Base-by-base conservation (phyloP, 2,113 vertebrate species). In the Leptobrachium ailaonicum region DNA sequence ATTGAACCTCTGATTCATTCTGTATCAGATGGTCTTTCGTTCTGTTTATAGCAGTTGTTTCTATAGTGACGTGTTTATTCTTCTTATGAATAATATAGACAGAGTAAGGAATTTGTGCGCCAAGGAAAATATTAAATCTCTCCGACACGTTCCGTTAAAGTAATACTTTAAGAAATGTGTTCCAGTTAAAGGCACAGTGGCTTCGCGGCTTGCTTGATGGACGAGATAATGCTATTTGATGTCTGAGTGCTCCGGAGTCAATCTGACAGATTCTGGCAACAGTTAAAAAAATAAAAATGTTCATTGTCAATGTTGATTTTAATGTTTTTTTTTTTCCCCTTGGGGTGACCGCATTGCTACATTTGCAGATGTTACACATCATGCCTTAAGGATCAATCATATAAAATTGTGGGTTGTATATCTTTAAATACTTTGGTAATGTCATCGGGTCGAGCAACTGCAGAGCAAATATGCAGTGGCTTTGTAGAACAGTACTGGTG, bases 1-100 rank as follows among this genome's bases (percentile, higher is more conserved):
- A 32, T 60, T 43, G 53, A 70, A 77, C 54, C 54, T 77, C 76
- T 77, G 54, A 77, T 77, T 77, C 75, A 77, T 69, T 77, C 66
- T 60, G 40, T 58, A 77, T 77, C 76, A 77, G 76, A 77, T 77
- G 76, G 58, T 77, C 76, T 77, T 5, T 41, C 12, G 8, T 63
- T 71, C 58, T 78, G 56, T 77, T 78, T 71, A 78, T 68, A 71
- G 56, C 67, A 71, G 56, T 71, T 63, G 67, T 78, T 78, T 63
- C 76, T 68, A 71, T 77, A 78, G 76, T 12, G 69, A 78, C 71
- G 68, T 50, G 42, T 47, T 78, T 78, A 62, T 71, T 62, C 75
- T 56, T 76, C 43, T 47, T 20, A 64, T 2, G 62, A 53, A 71
- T 77, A 76, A 42, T 62, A 62, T 47, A 63, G 20, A 71, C 56